Percentiles rank a stretch among this genome's conserved stretches.
Conservation (phyloP, 2,797 vertebrate species). For the Hoplostethus mediterraneus region DNA sequence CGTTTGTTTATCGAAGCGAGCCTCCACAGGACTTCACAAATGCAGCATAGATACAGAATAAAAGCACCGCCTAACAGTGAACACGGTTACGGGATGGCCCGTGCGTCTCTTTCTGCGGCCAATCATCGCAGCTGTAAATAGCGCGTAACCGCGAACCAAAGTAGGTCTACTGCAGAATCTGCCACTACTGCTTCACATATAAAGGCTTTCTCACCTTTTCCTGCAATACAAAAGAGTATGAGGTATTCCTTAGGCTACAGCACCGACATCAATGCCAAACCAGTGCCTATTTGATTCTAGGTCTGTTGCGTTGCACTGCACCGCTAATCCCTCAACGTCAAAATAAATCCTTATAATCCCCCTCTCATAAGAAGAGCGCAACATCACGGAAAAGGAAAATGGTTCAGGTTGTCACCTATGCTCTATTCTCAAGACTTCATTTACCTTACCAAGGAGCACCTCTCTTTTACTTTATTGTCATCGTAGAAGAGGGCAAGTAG, state of each 20-base stretch:
- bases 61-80: not conserved
- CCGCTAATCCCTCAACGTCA: constrained; percentile 73
- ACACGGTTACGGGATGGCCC: not conserved
- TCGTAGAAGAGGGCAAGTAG: constrained; percentile 24
- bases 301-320: constrained; percentile 28
- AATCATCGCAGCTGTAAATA: constrained; percentile 18
- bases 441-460: constrained; percentile 58
- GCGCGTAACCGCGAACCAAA: not conserved
- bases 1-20: not conserved
- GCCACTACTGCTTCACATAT: constrained; percentile 7
- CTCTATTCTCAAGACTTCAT: constrained; percentile 15
- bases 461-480: constrained; percentile 27
- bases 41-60: not conserved
- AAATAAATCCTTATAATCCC: constrained; percentile 75
- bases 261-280: constrained; percentile 22
- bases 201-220: constrained; percentile 49
- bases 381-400: not conserved
- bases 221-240: constrained; percentile 41
- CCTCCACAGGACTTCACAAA: not conserved
- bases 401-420: not conserved
- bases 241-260: constrained; percentile 19
- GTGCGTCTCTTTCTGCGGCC: not conserved
- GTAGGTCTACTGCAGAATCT: not conserved
- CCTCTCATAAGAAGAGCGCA: constrained; percentile 7
- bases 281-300: constrained; percentile 29